phyloP scores from a whole-genome alignment of 2,113 vertebrate genomes.

The Trogon surrucura region DNA sequence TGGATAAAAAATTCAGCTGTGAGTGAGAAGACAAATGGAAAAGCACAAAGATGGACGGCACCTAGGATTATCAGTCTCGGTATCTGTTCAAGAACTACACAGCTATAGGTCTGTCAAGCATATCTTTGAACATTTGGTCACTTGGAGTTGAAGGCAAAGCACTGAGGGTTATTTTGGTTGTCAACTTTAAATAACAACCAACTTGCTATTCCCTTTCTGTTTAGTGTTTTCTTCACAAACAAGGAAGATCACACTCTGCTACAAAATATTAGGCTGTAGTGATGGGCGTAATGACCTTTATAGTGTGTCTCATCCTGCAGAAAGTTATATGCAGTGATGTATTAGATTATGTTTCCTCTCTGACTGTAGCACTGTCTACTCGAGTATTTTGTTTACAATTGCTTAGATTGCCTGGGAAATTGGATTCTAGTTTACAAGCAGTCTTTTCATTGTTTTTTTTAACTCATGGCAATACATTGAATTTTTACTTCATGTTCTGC shows the following conservation, averaged over 20 bases:
- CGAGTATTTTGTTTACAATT: background rate
- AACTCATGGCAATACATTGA: background rate
- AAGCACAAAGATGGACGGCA: background rate
- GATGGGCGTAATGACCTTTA: background rate
- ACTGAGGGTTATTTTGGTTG: background rate
- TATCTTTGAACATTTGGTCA: background rate
- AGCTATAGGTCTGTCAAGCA: background rate
- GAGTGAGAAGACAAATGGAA: constrained; percentile 31
- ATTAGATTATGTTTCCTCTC: background rate
- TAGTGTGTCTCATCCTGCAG: background rate
- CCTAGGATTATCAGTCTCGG: background rate
- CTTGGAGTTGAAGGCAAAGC: background rate
- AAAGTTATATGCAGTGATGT: background rate
- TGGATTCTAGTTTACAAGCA: background rate
- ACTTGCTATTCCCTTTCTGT: background rate
- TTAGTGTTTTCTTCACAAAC: constrained; percentile 15
- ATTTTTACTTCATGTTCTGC: background rate
- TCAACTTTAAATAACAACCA: constrained; percentile 40
- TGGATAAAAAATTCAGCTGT: background rate
- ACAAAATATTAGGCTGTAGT: background rate
- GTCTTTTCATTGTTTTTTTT: background rate
- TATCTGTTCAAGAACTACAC: background rate
- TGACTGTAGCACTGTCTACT: background rate
- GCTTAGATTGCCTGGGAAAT: constrained; percentile 6
- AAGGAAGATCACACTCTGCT: background rate